These are phyloP conservation scores for Strigamia transsilvanica DNA, from an alignment of 2,888 invertebrate genomes.

Conservation along the genomic window DNA sequence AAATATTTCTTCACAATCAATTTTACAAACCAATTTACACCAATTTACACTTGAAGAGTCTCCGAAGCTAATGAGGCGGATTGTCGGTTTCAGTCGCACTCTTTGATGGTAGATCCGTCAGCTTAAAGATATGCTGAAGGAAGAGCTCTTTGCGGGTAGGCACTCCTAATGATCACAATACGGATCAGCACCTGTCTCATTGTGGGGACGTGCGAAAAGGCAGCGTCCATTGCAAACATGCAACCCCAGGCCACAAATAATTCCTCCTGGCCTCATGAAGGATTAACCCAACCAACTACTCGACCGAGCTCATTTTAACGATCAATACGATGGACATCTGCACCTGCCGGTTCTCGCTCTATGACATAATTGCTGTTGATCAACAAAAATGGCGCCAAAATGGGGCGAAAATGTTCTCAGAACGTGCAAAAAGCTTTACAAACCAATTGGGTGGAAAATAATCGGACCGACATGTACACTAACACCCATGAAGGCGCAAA, in stretches of 20 bases:
- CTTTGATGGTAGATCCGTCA: constrained; percentile 36
- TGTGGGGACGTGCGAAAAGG: constrained; percentile 36
- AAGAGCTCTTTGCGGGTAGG: constrained; percentile 34
- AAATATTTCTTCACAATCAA: neutral
- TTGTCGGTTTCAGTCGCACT: constrained; percentile 27
- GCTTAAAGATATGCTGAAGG: constrained; percentile 29
- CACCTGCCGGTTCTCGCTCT: neutral
- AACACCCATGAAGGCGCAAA: constrained; percentile 45
- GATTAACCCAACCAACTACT: constrained; percentile 39
- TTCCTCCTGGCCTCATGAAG: constrained; percentile 5
- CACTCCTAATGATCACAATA: constrained; percentile 42
- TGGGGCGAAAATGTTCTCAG: neutral
- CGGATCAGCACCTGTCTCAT: constrained; percentile 47
- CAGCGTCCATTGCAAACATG: constrained; percentile 29
- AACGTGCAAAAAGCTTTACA: neutral
- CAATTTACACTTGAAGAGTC: neutral
- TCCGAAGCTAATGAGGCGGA: neutral
- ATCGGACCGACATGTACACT: constrained; percentile 41
- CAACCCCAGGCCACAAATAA: constrained; percentile 41
- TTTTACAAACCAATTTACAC: neutral
- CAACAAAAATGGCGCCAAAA: constrained; percentile 40
- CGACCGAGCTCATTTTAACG: constrained; percentile 46
- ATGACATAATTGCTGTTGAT: constrained; percentile 40
- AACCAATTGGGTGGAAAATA: constrained; percentile 44
- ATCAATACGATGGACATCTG: constrained; percentile 33